These are phyloP conservation scores for Drosophila azteca DNA, from an alignment of 1,140 invertebrate species.

Conservation along the genomic window DNA sequence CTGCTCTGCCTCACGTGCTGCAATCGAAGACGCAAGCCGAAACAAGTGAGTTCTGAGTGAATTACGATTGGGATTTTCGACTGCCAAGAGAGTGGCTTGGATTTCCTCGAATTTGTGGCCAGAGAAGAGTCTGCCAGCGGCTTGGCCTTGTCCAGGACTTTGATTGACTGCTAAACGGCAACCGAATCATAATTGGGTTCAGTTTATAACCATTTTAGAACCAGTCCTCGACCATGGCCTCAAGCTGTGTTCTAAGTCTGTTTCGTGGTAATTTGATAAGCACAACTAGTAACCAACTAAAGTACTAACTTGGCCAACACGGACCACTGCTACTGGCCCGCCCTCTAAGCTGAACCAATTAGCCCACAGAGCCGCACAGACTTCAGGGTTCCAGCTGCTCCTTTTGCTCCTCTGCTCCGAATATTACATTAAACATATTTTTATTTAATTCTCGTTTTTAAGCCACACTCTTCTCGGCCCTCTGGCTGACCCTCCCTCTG, in stretches of 20 bases:
- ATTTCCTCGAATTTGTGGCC: not conserved
- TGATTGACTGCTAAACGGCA: too few relatives aligned
- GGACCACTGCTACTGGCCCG: not conserved
- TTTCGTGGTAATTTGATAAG: too few relatives aligned
- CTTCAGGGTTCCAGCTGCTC: not conserved
- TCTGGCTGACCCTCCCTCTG: not conserved
- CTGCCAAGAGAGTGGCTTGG: not conserved
- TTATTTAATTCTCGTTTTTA: constrained; percentile 71
- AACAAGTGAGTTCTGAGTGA: constrained; percentile 36
- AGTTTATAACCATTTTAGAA: too few relatives aligned
- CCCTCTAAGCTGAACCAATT: constrained; percentile 36
- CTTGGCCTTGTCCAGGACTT: not conserved
- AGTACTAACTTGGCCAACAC: not conserved
- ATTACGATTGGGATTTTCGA: not conserved
- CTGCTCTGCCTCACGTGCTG: constrained; percentile 3
- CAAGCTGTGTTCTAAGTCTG: too few relatives aligned
- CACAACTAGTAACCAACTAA: too few relatives aligned
- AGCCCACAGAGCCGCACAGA: constrained; percentile 10
- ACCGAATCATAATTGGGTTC: too few relatives aligned
- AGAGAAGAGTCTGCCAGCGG: too few relatives aligned
- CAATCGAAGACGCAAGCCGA: constrained; percentile 2
- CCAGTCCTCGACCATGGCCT: too few relatives aligned
- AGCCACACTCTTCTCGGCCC: constrained; percentile 7
- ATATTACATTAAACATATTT: constrained; percentile 78
- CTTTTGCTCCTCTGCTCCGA: constrained; percentile 37